Evolutionary conservation across 1,140 invertebrate species (phyloP).

Genomic region (Dendroctonus ponderosae): DNA sequence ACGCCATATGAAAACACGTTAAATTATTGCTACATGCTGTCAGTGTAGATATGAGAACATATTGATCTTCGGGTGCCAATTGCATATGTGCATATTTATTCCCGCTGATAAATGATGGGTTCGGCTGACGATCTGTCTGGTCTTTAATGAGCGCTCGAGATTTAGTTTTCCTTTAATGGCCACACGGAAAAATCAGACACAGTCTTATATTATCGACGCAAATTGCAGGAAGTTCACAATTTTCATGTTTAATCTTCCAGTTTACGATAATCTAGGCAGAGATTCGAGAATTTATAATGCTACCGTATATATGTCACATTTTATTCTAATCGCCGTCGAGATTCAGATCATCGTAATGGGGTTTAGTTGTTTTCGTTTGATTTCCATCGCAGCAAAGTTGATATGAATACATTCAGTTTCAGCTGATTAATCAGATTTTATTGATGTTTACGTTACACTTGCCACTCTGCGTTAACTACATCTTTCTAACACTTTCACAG

Average conservation of each 20-base stretch:
- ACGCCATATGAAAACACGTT: not conserved
- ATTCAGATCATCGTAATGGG: too few relatives aligned
- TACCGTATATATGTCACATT: too few relatives aligned
- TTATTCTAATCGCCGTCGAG: too few relatives aligned
- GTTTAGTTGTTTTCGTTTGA: too few relatives aligned
- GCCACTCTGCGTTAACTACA: too few relatives aligned
- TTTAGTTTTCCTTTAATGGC: constrained; percentile 10
- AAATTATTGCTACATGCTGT: constrained; percentile 11
- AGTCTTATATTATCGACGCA: constrained; percentile 8
- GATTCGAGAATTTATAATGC: too few relatives aligned
- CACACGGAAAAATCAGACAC: not conserved
- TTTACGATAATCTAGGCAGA: not conserved
- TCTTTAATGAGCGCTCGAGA: constrained; percentile 5
- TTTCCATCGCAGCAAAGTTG: too few relatives aligned
- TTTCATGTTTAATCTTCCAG: constrained; percentile 3
- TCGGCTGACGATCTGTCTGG: constrained; percentile 13
- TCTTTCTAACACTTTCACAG: too few relatives aligned
- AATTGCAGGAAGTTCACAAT: constrained; percentile 12
- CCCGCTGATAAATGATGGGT: constrained; percentile 7
- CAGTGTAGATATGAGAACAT: constrained; percentile 14
- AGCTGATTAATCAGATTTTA: too few relatives aligned
- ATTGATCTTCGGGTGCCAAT: constrained; percentile 12
- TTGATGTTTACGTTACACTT: too few relatives aligned
- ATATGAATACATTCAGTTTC: too few relatives aligned
- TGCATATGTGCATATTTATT: constrained; percentile 18